phyloP scores from a whole-genome alignment of 2,888 invertebrate genomes.

The Ischnura elegans region DNA sequence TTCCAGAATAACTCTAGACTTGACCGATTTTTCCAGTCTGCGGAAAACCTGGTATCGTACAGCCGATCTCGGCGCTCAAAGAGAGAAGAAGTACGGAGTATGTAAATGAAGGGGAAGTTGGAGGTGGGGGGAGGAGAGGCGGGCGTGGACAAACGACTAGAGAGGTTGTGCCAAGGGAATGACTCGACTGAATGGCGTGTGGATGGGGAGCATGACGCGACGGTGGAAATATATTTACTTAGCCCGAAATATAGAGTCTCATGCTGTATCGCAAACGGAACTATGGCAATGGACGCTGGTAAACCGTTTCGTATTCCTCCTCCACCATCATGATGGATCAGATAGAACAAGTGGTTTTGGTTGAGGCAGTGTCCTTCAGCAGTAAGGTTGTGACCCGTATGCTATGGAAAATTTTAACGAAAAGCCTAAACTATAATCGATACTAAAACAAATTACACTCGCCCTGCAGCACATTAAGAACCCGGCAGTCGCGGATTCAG shows the following conservation, averaged over 20 bases:
- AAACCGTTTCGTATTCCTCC: not conserved
- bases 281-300: not conserved
- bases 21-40: no score
- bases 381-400: no score
- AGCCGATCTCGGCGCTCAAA: no score
- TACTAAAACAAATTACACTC: no score
- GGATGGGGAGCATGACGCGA: not conserved
- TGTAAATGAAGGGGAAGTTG: not conserved
- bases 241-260: not conserved
- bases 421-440: no score
- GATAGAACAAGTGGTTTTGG: not conserved
- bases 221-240: conserved; percentile 14
- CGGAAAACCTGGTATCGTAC: no score
- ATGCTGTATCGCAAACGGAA: not conserved
- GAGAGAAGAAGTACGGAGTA: no score
- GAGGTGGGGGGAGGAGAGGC: not conserved
- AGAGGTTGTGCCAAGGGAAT: not conserved
- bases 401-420: no score
- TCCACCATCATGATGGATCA: not conserved
- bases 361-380: no score
- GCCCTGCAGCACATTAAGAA: no score
- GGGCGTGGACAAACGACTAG: not conserved
- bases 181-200: conserved; percentile 11
- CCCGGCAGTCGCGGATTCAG: no score
- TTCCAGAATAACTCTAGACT: no score